Conservation (phyloP, 1,140 invertebrate species). For the Meloidogyne exigua region DNA sequence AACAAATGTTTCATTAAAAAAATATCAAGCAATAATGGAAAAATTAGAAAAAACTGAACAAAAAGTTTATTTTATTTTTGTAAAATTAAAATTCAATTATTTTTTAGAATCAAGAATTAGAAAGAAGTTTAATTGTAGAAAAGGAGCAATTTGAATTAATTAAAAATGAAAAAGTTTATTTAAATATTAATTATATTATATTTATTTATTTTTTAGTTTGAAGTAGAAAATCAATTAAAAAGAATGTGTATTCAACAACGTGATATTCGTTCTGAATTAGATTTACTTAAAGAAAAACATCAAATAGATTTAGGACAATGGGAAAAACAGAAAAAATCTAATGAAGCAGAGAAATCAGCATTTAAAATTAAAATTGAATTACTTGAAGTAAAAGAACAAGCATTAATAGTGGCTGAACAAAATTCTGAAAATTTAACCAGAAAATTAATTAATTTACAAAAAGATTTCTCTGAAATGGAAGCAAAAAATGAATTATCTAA, state of each 20-base stretch:
- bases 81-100: conserved; percentile 10
- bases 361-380: conserved; percentile 31
- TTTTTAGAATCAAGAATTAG: conserved; percentile 28
- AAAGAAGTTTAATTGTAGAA: conserved; percentile 23
- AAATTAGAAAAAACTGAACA: conserved; percentile 14
- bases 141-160: conserved; percentile 13
- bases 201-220: not conserved
- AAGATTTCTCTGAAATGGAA: conserved; percentile 20
- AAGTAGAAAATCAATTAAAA: not conserved
- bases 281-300: conserved; percentile 28
- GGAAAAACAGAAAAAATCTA: conserved; percentile 31
- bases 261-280: conserved; percentile 32
- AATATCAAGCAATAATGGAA: conserved; percentile 9
- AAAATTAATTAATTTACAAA: conserved; percentile 29
- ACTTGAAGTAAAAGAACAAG: conserved; percentile 31
- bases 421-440: conserved; percentile 34
- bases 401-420: conserved; percentile 21
- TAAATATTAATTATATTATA: conserved; percentile 24
- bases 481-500: not conserved
- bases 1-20: conserved; percentile 8
- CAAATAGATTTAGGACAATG: conserved; percentile 7
- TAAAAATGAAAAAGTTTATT: conserved; percentile 29
- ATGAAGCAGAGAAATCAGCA: conserved; percentile 30
- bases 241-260: conserved; percentile 10
- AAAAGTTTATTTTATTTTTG: conserved; percentile 1